phyloP scores from a whole-genome alignment of 1,140 invertebrate genomes.

The Hyles vespertilio region DNA sequence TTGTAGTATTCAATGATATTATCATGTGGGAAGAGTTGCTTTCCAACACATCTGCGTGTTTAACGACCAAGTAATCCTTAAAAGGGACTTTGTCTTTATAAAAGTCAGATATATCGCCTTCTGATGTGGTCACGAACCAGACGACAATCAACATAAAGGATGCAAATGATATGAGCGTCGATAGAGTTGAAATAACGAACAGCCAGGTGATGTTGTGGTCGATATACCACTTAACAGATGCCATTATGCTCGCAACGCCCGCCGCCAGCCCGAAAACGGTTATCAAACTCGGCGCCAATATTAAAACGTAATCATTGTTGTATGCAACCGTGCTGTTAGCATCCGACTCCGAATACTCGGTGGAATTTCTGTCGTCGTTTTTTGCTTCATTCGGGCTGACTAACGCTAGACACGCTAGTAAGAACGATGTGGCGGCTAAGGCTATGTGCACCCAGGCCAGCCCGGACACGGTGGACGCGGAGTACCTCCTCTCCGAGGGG shows the following conservation, averaged over 20 bases:
- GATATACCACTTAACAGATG: slow-evolving; percentile 80
- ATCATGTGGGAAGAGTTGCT: slow-evolving; percentile 60
- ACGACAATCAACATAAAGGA: slow-evolving; percentile 54
- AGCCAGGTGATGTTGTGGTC: slow-evolving; percentile 80
- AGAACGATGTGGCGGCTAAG: slow-evolving; percentile 72
- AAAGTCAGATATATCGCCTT: slow-evolving; percentile 51
- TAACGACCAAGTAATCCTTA: slow-evolving; percentile 54
- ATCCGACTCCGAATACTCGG: background rate
- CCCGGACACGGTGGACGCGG: slow-evolving; percentile 80
- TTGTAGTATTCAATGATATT: slow-evolving; percentile 39
- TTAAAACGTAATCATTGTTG: slow-evolving; percentile 40
- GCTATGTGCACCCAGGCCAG: slow-evolving; percentile 78
- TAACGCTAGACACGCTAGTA: slow-evolving; percentile 74
- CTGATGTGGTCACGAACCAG: slow-evolving; percentile 52
- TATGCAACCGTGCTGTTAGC: slow-evolving; percentile 5
- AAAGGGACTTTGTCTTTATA: slow-evolving; percentile 64
- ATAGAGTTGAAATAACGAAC: slow-evolving; percentile 74
- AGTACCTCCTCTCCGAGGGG: slow-evolving; percentile 80
- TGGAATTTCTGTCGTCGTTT: slow-evolving; percentile 17
- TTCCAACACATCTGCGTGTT: slow-evolving; percentile 49
- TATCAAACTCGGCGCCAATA: slow-evolving; percentile 67
- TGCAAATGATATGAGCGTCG: slow-evolving; percentile 63
- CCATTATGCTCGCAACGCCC: slow-evolving; percentile 76
- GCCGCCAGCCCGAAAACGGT: slow-evolving; percentile 74
- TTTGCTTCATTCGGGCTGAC: slow-evolving; percentile 51